These are phyloP conservation scores for Ceratosolen solmsi DNA, from an alignment of 1,140 invertebrate genomes.

Conservation along the genomic window DNA sequence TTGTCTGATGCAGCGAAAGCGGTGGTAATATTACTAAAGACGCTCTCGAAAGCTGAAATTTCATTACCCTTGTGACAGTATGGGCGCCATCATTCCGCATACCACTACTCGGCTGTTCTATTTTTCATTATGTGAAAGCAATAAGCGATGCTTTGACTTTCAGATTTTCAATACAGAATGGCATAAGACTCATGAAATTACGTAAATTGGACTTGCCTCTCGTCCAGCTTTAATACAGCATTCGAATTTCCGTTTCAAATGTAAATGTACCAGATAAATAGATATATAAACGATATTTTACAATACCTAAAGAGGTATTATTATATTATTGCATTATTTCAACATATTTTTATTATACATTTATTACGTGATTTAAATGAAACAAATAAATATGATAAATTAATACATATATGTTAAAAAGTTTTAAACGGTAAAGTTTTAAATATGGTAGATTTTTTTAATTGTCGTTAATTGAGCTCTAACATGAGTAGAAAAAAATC, in stretches of 20 bases:
- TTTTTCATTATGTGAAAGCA: background rate
- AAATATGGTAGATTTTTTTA: too few species aligned
- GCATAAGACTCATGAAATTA: background rate
- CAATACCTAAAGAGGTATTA: too few species aligned
- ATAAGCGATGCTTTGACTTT: background rate
- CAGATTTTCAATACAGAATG: background rate
- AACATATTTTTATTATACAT: too few species aligned
- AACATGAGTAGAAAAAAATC: too few species aligned
- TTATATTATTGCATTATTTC: too few species aligned
- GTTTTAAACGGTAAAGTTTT: too few species aligned
- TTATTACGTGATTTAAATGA: too few species aligned
- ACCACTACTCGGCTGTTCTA: background rate
- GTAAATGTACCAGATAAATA: background rate
- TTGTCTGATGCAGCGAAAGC: background rate
- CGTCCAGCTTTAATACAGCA: background rate
- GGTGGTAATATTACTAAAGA: background rate
- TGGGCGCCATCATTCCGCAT: constrained; percentile 6
- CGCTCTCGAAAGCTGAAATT: constrained; percentile 39
- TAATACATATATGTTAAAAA: too few species aligned
- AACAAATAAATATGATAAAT: too few species aligned
- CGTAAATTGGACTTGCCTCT: background rate
- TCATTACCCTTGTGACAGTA: constrained; percentile 19
- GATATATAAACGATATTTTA: too few species aligned
- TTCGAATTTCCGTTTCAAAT: background rate
- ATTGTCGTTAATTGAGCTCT: too few species aligned